Evolutionary conservation across 2,113 vertebrate genomes (phyloP).

Genomic region (Cyanoramphus novaezelandiae): DNA sequence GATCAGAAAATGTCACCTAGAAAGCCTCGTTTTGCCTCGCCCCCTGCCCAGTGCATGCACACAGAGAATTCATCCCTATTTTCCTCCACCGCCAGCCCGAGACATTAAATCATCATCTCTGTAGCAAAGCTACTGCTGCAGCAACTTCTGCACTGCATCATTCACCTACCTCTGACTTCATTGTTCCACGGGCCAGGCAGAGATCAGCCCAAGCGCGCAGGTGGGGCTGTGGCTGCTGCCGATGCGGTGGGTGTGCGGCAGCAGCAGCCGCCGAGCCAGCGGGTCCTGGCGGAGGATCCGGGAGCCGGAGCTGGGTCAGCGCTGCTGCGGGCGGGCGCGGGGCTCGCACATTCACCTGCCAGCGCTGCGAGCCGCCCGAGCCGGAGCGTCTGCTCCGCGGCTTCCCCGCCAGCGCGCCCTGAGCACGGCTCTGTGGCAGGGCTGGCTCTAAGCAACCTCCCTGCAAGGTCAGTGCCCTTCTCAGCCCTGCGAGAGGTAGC

Average conservation of each 20-base stretch:
- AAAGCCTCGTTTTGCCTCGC: background rate
- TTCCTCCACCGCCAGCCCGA: background rate
- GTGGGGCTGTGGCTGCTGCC: slow-evolving; percentile 17
- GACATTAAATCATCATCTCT: slow-evolving; percentile 45
- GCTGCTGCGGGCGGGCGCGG: background rate
- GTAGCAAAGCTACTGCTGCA: slow-evolving; percentile 55
- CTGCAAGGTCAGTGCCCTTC: slow-evolving; percentile 77
- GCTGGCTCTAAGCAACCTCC: slow-evolving; percentile 10
- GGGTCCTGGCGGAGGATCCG: background rate
- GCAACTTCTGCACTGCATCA: slow-evolving; percentile 77
- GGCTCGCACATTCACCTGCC: slow-evolving; percentile 57
- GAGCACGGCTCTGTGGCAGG: background rate
- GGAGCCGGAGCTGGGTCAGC: slow-evolving; percentile 28
- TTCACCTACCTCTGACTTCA: slow-evolving; percentile 76
- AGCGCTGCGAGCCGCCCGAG: slow-evolving; percentile 62
- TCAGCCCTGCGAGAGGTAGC: background rate
- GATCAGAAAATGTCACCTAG: slow-evolving; percentile 33
- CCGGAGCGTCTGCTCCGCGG: slow-evolving; percentile 47
- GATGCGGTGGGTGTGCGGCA: slow-evolving; percentile 27
- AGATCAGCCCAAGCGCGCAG: slow-evolving; percentile 7
- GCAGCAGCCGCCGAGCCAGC: background rate
- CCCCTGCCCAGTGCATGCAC: background rate
- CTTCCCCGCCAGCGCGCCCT: background rate
- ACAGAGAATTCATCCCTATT: slow-evolving; percentile 8
- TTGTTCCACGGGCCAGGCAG: slow-evolving; percentile 51